Evolutionary conservation across 2,113 vertebrate genomes (phyloP), one percentile per base, ranked within the genome.

Genomic region (Oplegnathus fasciatus): DNA sequence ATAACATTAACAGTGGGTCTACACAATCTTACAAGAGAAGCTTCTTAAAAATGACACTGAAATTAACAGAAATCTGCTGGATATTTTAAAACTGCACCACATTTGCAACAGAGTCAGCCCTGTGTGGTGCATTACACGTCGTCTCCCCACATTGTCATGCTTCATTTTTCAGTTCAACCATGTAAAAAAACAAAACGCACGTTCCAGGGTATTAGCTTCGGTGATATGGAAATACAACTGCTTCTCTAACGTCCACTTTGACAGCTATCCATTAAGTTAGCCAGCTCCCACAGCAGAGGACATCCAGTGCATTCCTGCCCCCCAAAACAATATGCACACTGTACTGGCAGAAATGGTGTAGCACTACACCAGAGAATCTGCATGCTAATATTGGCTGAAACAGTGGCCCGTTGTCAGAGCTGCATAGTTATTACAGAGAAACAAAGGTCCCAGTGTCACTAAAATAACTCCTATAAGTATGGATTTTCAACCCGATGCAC

Each of bases 301-400:
- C 85, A 94, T 90, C 86, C 92, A 95, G 96, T 92, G 85, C 91
- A 95, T 94, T 95, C 93, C 94, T 92, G 88, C 69, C 42, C 83
- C n/a, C 80, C 10, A 6, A 83, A 93, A 97, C 96, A 99, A 96
- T 93, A 84, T 89, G 64, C 68, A 58, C 84, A 95, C 92, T 98
- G 96, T 99, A 54, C 90, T 60, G 82, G 80, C 87, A 93, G 94
- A 95, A 95, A 96, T 89, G 95, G 94, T 94, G 96, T 95, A 95
- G 96, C 95, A 94, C 95, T 96, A 96, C 96, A 96, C 91, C 93
- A 93, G 95, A 93, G 92, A 96, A 95, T 97, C 96, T 97, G 97
- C 95, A 98, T 97, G 94, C 96, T 97, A 96, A 97, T 95, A 94
- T 91, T 93, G 95, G 92, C 68, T 82, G 26, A 79, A 95, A 98